phyloP scores from a whole-genome alignment of 2,888 invertebrate genomes.

The Schizaphis graminum region DNA sequence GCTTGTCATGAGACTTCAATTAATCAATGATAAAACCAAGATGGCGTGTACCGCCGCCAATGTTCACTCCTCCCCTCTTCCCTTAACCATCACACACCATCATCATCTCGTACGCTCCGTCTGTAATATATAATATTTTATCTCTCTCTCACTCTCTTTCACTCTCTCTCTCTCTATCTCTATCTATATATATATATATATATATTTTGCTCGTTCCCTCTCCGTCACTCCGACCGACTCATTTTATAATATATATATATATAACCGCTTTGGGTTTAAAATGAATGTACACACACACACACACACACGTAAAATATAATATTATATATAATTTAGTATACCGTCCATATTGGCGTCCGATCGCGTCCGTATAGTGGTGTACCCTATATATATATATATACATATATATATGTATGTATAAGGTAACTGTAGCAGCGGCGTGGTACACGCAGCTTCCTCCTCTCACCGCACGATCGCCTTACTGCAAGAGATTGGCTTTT shows the following conservation, averaged over 20 bases:
- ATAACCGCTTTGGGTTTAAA: background rate
- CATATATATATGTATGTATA: too few species aligned
- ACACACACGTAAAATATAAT: background rate
- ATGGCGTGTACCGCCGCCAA: slow-evolving; percentile 53
- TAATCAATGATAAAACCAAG: slow-evolving; percentile 66
- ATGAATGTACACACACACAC: background rate
- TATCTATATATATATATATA: background rate
- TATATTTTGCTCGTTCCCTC: background rate
- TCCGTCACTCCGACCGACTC: background rate
- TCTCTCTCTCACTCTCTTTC: background rate
- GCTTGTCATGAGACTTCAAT: slow-evolving; percentile 65
- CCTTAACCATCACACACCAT: slow-evolving; percentile 3
- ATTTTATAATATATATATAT: background rate
- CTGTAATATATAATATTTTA: background rate
- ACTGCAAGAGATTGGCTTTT: background rate
- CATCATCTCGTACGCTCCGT: background rate
- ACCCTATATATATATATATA: too few species aligned
- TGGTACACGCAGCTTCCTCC: background rate
- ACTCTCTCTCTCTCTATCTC: background rate
- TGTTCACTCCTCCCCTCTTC: background rate
- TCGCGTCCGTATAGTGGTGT: background rate
- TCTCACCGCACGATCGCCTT: background rate
- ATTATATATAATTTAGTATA: background rate
- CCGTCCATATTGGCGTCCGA: background rate
- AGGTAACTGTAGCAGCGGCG: background rate